These are phyloP conservation scores for Drosophila limbata DNA, from an alignment of 2,888 invertebrate genomes.

Conservation along the genomic window DNA sequence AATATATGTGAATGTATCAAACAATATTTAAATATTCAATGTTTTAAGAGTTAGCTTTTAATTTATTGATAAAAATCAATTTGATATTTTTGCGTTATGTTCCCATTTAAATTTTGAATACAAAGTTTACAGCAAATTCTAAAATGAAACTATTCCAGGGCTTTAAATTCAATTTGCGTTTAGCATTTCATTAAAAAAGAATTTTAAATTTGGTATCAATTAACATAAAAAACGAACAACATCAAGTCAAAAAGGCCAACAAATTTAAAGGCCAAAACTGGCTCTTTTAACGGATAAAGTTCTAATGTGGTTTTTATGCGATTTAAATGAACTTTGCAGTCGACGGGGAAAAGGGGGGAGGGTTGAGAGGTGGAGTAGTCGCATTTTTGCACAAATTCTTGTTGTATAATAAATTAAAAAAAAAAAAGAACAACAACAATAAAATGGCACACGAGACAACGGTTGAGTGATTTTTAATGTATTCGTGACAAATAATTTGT, in stretches of 20 bases:
- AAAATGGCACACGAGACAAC: conserved; percentile 75
- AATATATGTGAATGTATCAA: too few species aligned
- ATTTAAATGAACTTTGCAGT: conserved; percentile 60
- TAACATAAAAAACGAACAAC: conserved; percentile 53
- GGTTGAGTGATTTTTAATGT: conserved; percentile 80
- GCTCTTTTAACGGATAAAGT: conserved; percentile 32
- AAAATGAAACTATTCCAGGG: conserved; percentile 48
- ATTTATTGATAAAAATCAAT: background rate
- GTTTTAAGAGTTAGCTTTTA: too few species aligned
- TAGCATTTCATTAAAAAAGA: conserved; percentile 52
- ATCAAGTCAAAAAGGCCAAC: conserved; percentile 21
- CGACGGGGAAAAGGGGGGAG: background rate
- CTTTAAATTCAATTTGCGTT: conserved; percentile 31
- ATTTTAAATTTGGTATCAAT: conserved; percentile 57
- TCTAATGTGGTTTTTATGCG: conserved; percentile 67
- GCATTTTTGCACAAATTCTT: conserved; percentile 44
- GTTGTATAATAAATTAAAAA: conserved; percentile 25
- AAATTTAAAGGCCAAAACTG: conserved; percentile 45
- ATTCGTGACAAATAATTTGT: conserved; percentile 76
- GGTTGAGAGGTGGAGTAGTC: background rate
- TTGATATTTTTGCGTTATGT: too few species aligned
- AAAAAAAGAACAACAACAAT: conserved; percentile 26
- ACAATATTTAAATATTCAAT: too few species aligned
- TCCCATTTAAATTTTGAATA: background rate
- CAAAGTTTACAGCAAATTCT: conserved; percentile 19